Evolutionary conservation across 2,797 vertebrate genomes (phyloP), one percentile per base, ranked within the genome.

Genomic region (Acipenser transmontanus): DNA sequence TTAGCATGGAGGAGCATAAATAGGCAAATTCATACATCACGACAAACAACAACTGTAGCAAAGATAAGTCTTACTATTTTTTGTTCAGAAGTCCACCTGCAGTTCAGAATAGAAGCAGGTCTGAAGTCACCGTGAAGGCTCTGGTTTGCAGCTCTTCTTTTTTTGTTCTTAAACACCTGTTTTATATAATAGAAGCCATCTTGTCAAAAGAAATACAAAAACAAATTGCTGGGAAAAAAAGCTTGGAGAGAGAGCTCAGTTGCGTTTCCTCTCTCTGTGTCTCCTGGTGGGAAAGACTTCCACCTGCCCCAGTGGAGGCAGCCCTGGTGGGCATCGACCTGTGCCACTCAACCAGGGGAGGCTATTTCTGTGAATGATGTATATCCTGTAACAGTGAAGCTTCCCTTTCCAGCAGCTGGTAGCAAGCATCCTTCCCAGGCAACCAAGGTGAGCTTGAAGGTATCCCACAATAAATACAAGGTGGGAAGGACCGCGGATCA

Each of bases 391-490:
- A 78, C 81, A 47, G 10, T 80, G 82, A 82, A 71, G 82, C 81
- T 77, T 34, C 77, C 74, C 78, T 20, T 81, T 75, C 78, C 76
- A 71, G 81, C 83, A 80, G 86, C 84, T 77, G 85, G 77, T 80
- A 64, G 77, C 12, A 12, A 8, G 51, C 81, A 62, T 79, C 81
- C 77, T 74, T 74, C 68, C 64, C 76, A 3, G 79, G 72, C 82
- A 79, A 80, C 81, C 76, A 84, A 86, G 82, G 87, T 81, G 87
- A 88, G 88, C 86, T 83, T 84, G 88, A 88, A 57, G 81, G 78
- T 85, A 78, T 61, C 84, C 84, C 80, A 82, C 84, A 82, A 84
- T 86, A n/a, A 57, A n/a, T 34, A 34, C 34, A 73, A 71, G 74
- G 65, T 62, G n/a, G 76, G 64, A 62, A 12, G 61, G 59, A 63